Percentiles rank a stretch among this genome's conserved stretches.
phyloP scores from a whole-genome alignment of 2,888 invertebrate genomes.

The Brachyptera putata region DNA sequence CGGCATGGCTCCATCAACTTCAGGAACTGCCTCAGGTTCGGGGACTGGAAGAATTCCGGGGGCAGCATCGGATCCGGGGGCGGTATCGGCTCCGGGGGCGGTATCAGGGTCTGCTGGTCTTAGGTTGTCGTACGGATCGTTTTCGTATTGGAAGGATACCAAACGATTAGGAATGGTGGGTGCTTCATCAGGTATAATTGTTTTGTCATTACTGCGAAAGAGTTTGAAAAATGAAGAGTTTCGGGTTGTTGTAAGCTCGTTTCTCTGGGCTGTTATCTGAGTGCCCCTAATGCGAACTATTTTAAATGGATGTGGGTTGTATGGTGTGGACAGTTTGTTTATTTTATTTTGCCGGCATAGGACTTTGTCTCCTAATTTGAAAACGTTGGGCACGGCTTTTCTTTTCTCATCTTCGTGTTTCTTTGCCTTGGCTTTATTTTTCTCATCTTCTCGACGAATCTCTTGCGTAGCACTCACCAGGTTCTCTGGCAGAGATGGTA shows the following conservation, averaged over 20 bases:
- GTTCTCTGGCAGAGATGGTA: background rate
- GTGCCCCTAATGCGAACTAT: background rate
- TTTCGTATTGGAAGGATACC: too few species aligned
- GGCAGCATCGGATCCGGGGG: too few species aligned
- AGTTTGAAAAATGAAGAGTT: slow-evolving; percentile 10
- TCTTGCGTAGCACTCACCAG: background rate
- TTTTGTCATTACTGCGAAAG: background rate
- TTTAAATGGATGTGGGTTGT: background rate
- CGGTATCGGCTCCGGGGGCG: too few species aligned
- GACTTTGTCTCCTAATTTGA: background rate
- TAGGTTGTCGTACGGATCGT: too few species aligned
- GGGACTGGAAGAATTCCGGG: too few species aligned
- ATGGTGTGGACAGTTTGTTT: background rate
- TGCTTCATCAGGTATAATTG: too few species aligned
- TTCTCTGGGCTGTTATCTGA: background rate
- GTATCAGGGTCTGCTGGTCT: too few species aligned
- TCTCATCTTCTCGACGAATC: background rate
- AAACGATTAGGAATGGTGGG: too few species aligned
- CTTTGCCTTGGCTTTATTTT: background rate
- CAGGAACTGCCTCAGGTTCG: too few species aligned
- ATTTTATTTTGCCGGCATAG: background rate
- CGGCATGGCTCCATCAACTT: too few species aligned
- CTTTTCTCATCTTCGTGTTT: background rate
- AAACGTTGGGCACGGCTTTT: background rate
- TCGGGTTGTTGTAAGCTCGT: background rate